Evolutionary conservation across 1,140 invertebrate genomes (phyloP), one percentile per base, ranked within the genome.

Genomic region (Drosophila santomea): DNA sequence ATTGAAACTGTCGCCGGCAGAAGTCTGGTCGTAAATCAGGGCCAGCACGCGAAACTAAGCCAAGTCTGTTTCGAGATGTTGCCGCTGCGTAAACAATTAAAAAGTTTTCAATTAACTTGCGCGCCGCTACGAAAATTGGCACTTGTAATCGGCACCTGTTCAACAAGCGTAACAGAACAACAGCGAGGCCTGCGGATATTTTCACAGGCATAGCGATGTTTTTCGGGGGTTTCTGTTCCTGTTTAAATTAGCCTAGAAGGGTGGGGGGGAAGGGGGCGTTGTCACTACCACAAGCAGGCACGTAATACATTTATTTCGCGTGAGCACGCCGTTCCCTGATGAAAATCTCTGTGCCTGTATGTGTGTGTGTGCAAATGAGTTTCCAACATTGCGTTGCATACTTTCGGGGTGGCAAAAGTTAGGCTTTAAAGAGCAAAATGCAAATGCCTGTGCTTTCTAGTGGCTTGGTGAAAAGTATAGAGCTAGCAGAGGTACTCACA

Each of bases 91-190:
- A 55, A 77, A 84, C 84, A 89, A 88, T 84, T 89, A 80, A 83
- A 89, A 89, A 89, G 64, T 89, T 89, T 89, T 89, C 84, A 89
- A 89, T 89, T 89, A 89, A 89, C 80, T 89, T 35, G 64, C 60
- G 64, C 60, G 60, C 67, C 59, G 76, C 62, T 60, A 74, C 71
- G 35, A 58, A 58, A 89, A 89, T 89, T 88, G 84, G 77, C 84
- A 80, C 77, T 89, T 89, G 80, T 89, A 88, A 89, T 89, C 84
- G 80, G 84, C 84, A 89, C 84, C 84, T 89, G 84, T 89, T 84
- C 80, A 89, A 90, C 84, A 89, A 84, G 77, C 84, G 73, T 76
- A 84, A 71, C 61, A 69, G 8, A 74, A 79, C 72, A 74, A 79
- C 72, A 68, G 47, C 36, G 20, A 38, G 64, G 62, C 73, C 60